A percentile compares a stretch with the other conserved stretches of the same genome.
phyloP scores from a whole-genome alignment of 2,888 invertebrate genomes.

The Pheosia gnoma region DNA sequence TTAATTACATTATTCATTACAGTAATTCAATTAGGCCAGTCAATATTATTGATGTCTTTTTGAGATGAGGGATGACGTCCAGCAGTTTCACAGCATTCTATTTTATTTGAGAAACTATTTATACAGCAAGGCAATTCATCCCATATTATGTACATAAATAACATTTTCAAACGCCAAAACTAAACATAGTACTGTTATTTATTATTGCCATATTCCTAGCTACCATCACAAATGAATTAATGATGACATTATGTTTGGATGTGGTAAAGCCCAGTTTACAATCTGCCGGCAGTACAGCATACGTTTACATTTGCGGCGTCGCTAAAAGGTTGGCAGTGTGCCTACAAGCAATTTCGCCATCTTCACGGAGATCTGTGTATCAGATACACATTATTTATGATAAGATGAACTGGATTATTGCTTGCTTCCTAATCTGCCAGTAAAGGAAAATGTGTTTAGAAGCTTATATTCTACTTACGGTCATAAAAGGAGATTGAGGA shows the following conservation, averaged over 20 bases:
- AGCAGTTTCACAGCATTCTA: too few species aligned
- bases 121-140: too few species aligned
- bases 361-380: not conserved
- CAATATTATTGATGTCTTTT: too few species aligned
- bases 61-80: too few species aligned
- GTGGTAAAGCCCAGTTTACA: not conserved
- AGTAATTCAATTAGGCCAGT: too few species aligned
- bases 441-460: not conserved
- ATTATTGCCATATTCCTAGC: too few species aligned
- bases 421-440: not conserved
- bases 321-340: constrained; percentile 4
- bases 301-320: constrained; percentile 1
- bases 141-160: too few species aligned
- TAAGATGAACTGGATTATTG: not conserved
- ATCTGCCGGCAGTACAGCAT: not conserved
- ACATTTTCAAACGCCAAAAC: too few species aligned
- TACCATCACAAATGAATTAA: not conserved
- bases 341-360: constrained; percentile 1
- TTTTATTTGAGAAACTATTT: too few species aligned
- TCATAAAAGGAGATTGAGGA: not conserved
- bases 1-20: too few species aligned
- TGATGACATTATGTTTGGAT: not conserved
- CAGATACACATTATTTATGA: constrained; percentile 3
- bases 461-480: not conserved
- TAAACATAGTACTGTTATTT: too few species aligned